A percentile compares a stretch with the other conserved stretches of the same genome.
phyloP scores from a whole-genome alignment of 1,140 invertebrate species.

The Aphis craccivora region DNA sequence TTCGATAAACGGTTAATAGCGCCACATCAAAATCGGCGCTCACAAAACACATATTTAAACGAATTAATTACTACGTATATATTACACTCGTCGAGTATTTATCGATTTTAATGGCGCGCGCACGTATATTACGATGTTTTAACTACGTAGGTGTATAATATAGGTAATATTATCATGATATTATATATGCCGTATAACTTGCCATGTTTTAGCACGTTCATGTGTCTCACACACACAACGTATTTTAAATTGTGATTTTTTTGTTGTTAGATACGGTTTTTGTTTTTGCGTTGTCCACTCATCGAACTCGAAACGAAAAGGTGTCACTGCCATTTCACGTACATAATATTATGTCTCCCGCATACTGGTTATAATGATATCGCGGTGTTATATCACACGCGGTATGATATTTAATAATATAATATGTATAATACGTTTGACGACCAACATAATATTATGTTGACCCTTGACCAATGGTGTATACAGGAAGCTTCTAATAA shows the following conservation, averaged over 20 bases:
- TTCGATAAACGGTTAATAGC: conserved; percentile 3
- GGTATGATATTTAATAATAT: not conserved
- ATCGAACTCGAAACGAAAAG: not conserved
- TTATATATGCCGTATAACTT: not conserved
- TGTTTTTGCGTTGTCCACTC: not conserved
- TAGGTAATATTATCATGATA: not conserved
- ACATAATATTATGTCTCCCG: not conserved
- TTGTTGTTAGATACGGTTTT: not conserved
- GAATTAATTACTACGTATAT: not conserved
- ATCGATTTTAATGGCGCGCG: not conserved
- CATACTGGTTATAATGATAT: not conserved
- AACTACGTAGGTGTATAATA: not conserved
- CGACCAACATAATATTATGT: too few species aligned
- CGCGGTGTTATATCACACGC: not conserved
- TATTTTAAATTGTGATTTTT: not conserved
- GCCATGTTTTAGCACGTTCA: not conserved
- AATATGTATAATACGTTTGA: too few species aligned
- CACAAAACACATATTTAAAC: not conserved
- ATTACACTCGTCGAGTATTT: not conserved
- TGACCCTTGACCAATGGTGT: not conserved
- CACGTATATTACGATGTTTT: not conserved
- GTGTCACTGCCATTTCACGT: not conserved
- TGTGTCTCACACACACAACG: not conserved
- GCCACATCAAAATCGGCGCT: not conserved
- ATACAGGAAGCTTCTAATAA: not conserved